Evolutionary conservation across 2,797 vertebrate genomes (phyloP).

Genomic region (Danio tinwini): DNA sequence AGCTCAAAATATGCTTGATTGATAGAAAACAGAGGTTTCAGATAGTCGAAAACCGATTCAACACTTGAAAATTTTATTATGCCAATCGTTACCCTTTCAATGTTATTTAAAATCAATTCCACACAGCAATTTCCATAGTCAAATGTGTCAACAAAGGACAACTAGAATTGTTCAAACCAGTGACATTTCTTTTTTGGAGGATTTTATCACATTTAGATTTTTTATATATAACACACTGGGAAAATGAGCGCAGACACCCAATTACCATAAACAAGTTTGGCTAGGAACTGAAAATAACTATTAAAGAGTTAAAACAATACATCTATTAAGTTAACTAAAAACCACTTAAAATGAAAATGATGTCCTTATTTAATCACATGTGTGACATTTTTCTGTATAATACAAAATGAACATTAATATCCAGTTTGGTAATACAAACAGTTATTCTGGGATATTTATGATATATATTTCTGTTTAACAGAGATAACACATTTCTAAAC

Average conservation of each 20-base stretch:
- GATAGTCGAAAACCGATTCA: constrained; percentile 24
- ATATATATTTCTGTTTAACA: no score
- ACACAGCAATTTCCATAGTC: constrained; percentile 5
- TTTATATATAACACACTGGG: background rate
- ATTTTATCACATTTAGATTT: background rate
- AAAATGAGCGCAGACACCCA: background rate
- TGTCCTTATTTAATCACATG: no score
- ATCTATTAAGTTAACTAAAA: no score
- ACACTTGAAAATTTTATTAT: constrained; percentile 32
- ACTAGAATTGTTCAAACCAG: constrained; percentile 6
- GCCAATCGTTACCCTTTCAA: constrained; percentile 32
- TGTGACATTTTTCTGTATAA: no score
- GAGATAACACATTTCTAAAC: no score
- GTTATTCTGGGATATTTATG: background rate
- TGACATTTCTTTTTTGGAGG: background rate
- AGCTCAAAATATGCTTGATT: constrained; percentile 37
- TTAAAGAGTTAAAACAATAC: background rate
- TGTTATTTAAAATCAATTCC: constrained; percentile 30
- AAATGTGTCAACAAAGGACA: constrained; percentile 18
- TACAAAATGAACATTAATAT: background rate
- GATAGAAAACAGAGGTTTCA: constrained; percentile 37
- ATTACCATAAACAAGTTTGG: background rate
- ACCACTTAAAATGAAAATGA: no score
- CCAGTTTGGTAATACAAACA: background rate
- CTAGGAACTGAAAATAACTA: background rate